phyloP scores from a whole-genome alignment of 2,113 vertebrate species.

The Sceloporus undulatus region DNA sequence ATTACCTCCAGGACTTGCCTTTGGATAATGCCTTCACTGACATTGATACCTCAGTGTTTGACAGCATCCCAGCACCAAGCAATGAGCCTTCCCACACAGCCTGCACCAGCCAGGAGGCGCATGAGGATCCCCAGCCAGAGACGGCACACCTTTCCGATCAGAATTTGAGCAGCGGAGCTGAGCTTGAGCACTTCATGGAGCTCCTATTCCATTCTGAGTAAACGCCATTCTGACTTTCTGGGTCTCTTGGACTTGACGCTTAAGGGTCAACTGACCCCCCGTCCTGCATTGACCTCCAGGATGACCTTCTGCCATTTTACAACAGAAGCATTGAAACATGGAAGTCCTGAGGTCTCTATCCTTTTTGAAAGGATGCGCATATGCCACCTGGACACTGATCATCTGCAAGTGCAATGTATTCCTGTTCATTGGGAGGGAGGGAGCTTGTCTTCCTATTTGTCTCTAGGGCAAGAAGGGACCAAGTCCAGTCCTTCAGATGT shows the following conservation, averaged over 20 bases:
- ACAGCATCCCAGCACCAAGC: constrained; percentile 55
- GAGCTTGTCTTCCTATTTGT: no score
- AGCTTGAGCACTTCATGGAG: constrained; percentile 83
- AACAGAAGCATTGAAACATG: not conserved
- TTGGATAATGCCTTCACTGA: constrained; percentile 85
- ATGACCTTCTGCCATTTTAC: not conserved
- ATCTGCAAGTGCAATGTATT: no score
- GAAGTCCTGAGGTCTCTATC: not conserved
- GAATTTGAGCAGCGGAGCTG: constrained; percentile 69
- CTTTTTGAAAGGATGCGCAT: not conserved
- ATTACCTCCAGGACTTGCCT: constrained; percentile 75
- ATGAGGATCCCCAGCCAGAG: constrained; percentile 35
- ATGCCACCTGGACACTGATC: not conserved
- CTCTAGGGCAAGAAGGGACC: no score
- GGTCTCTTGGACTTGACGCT: not conserved
- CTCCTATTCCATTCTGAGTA: constrained; percentile 61
- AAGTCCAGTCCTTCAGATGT: no score
- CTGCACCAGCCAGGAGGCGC: not conserved
- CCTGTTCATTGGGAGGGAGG: no score
- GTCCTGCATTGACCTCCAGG: no score
- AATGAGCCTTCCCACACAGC: constrained; percentile 23
- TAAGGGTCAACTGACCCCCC: not conserved
- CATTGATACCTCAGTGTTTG: constrained; percentile 83
- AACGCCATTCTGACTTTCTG: not conserved
- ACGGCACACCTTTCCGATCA: constrained; percentile 42